These are phyloP conservation scores for Odontesthes bonariensis DNA, from an alignment of 2,113 vertebrate genomes.

Conservation along the genomic window DNA sequence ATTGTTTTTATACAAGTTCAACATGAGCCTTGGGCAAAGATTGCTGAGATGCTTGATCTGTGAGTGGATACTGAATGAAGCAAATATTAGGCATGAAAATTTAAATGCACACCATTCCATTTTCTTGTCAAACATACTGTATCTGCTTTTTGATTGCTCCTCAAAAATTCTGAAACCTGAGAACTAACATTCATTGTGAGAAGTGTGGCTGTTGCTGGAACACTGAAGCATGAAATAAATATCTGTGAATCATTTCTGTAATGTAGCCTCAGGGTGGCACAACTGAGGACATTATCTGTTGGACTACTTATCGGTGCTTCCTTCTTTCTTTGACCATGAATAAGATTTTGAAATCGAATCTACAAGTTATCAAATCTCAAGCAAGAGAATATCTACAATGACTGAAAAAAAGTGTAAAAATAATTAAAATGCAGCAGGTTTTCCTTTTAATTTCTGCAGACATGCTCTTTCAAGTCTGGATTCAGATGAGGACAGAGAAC, in stretches of 20 bases:
- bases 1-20: too few relatives aligned
- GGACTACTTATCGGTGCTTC: slow-evolving; percentile 68
- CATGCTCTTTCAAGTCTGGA: slow-evolving; percentile 34
- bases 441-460: slow-evolving; percentile 25
- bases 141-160: slow-evolving; percentile 40
- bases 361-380: slow-evolving; percentile 66
- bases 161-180: slow-evolving; percentile 47
- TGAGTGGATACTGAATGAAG: slow-evolving; percentile 18
- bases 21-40: slow-evolving; percentile 32
- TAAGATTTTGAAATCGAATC: slow-evolving; percentile 59
- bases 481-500: slow-evolving; percentile 29
- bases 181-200: slow-evolving; percentile 46
- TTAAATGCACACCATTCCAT: slow-evolving; percentile 56
- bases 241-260: slow-evolving; percentile 67
- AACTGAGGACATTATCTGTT: slow-evolving; percentile 72
- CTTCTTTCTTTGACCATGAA: slow-evolving; percentile 69
- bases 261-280: slow-evolving; percentile 62
- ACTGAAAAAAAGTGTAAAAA: slow-evolving; percentile 38
- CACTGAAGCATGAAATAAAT: slow-evolving; percentile 60
- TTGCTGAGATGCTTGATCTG: slow-evolving; percentile 48
- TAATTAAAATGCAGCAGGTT: slow-evolving; percentile 44
- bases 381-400: slow-evolving; percentile 20
- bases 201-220: slow-evolving; percentile 25
- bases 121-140: slow-evolving; percentile 35
- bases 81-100: neutral